Conservation (phyloP, 2,113 vertebrate genomes). For the Canis aureus region DNA sequence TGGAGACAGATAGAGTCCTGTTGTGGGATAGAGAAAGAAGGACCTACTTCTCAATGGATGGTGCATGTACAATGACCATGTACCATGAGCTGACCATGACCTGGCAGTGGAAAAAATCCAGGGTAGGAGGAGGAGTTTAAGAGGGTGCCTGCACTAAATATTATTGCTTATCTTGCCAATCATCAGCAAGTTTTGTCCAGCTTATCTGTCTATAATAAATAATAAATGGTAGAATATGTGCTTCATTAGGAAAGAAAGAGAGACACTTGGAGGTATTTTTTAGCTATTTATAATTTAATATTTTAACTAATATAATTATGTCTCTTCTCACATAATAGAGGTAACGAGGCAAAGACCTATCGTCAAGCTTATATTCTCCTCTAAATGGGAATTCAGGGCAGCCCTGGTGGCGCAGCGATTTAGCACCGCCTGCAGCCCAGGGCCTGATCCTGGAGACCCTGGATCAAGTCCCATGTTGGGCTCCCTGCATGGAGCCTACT, state of each 20-base stretch:
- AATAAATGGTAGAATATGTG: neutral
- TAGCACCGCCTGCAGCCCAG: too few species aligned
- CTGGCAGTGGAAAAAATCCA: neutral
- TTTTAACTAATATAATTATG: constrained; percentile 54
- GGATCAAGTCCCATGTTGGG: too few species aligned
- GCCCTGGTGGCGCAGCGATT: too few species aligned
- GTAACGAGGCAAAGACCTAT: neutral
- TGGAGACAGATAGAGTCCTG: neutral
- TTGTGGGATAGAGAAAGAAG: neutral
- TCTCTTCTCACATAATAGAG: constrained; percentile 43
- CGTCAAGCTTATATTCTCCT: constrained; percentile 37
- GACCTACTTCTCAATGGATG: neutral
- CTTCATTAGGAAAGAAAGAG: neutral
- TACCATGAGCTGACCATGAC: neutral
- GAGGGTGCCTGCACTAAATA: too few species aligned
- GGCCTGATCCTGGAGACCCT: too few species aligned
- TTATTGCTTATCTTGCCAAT: too few species aligned
- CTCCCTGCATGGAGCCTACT: too few species aligned
- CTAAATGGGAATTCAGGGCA: neutral
- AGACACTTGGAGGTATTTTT: neutral
- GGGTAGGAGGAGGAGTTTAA: neutral
- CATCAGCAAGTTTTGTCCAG: neutral
- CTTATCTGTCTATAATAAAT: neutral
- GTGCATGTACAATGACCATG: too few species aligned
- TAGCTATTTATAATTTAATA: constrained; percentile 28